Evolutionary conservation across 2,797 vertebrate species (phyloP).

Genomic region (Melanotaenia nigrans): DNA sequence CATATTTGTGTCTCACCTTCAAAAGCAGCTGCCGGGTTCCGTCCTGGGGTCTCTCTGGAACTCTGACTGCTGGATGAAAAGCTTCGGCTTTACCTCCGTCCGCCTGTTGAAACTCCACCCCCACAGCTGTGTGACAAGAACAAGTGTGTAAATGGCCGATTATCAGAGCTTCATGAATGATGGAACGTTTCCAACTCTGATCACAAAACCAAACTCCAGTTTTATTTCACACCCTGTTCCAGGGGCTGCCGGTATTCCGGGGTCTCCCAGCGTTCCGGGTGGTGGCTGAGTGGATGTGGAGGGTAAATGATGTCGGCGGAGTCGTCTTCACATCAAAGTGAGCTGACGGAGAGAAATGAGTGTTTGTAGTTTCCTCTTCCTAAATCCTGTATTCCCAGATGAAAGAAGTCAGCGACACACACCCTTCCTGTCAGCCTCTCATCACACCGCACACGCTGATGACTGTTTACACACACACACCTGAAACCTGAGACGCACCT

Average conservation of each 20-base stretch:
- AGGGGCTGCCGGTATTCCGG: background rate
- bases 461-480: constrained; percentile 69
- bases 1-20: constrained; percentile 53
- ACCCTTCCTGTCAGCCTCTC: constrained; percentile 67
- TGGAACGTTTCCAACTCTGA: background rate
- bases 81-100: constrained; percentile 41
- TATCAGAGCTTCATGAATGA: background rate
- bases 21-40: constrained; percentile 29
- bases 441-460: constrained; percentile 64
- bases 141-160: background rate
- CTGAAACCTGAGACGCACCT: constrained; percentile 49
- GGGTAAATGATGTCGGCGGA: background rate
- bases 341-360: constrained; percentile 57
- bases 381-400: constrained; percentile 68
- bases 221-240: background rate
- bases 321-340: constrained; percentile 56
- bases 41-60: constrained; percentile 16
- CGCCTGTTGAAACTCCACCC: constrained; percentile 51
- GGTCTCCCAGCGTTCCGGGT: background rate
- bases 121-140: constrained; percentile 48
- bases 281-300: background rate
- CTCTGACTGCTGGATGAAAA: constrained; percentile 30
- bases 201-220: background rate
- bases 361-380: constrained; percentile 74
- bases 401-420: constrained; percentile 66